Evolutionary conservation across 1,140 invertebrate genomes (phyloP).

Genomic region (Sesamia nonagrioides): DNA sequence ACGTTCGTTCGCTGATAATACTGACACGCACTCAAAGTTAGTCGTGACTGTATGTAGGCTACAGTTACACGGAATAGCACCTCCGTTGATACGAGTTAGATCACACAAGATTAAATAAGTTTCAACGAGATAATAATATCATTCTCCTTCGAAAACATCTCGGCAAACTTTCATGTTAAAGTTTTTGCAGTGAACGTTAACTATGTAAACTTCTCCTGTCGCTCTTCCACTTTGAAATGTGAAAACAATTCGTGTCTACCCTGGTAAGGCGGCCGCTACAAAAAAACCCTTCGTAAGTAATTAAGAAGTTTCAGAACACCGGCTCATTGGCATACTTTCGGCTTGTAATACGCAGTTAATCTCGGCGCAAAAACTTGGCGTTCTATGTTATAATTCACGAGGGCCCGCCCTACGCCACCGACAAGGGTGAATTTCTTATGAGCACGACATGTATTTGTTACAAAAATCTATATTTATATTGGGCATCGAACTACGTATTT

Average conservation of each 20-base stretch:
- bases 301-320: constrained; percentile 77
- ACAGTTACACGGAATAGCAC: constrained; percentile 22
- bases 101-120: constrained; percentile 46
- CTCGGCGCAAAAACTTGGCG: constrained; percentile 76
- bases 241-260: constrained; percentile 62
- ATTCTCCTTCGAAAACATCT: constrained; percentile 45
- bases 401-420: constrained; percentile 64
- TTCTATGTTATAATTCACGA: constrained; percentile 81
- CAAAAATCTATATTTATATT: constrained; percentile 70
- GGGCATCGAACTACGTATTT: constrained; percentile 46
- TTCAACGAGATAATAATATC: constrained; percentile 49
- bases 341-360: constrained; percentile 83
- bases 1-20: constrained; percentile 1
- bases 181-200: constrained; percentile 53
- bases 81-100: constrained; percentile 55
- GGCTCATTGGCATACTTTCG: constrained; percentile 80
- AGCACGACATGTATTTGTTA: constrained; percentile 74
- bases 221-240: constrained; percentile 58
- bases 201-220: constrained; percentile 59
- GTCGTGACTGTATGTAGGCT: neutral
- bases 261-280: constrained; percentile 65
- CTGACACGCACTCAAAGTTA: constrained; percentile 3
- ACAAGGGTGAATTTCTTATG: constrained; percentile 82
- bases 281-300: constrained; percentile 75
- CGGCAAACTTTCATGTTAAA: constrained; percentile 42